A percentile compares a stretch with the other conserved stretches of the same genome.
Conservation (phyloP, 2,888 invertebrate genomes). For the Sicus ferrugineus region DNA sequence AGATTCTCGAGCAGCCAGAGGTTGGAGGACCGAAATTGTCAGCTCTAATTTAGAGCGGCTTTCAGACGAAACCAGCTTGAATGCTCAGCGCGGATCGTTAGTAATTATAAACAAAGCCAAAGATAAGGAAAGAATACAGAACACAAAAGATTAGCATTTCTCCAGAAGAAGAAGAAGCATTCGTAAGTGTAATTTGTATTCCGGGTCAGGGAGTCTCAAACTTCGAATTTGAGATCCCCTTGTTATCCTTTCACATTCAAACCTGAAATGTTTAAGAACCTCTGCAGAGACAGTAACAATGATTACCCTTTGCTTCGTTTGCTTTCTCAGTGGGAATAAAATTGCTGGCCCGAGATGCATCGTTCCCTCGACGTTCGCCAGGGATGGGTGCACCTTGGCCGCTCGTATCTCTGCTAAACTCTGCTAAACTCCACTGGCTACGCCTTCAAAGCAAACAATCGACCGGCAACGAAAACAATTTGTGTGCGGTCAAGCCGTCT, state of each 20-base stretch:
- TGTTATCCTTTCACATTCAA: too few species aligned
- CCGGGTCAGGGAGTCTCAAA: too few species aligned
- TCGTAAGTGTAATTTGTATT: too few species aligned
- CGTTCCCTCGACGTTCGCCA: not conserved
- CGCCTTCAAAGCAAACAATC: slow-evolving; percentile 23
- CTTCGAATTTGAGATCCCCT: too few species aligned
- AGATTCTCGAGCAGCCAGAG: not conserved
- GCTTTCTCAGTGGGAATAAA: too few species aligned
- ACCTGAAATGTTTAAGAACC: not conserved
- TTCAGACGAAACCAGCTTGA: not conserved
- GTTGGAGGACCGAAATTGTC: not conserved
- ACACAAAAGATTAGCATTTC: too few species aligned
- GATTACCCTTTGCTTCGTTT: not conserved
- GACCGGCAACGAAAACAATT: slow-evolving; percentile 8
- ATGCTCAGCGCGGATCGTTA: not conserved
- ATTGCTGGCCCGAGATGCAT: not conserved
- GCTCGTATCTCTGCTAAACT: slow-evolving; percentile 3
- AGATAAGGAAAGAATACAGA: too few species aligned
- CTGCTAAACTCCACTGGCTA: not conserved
- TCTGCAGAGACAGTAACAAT: not conserved
- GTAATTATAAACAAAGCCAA: too few species aligned
- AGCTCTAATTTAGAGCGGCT: slow-evolving; percentile 5
- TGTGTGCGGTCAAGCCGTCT: slow-evolving; percentile 22
- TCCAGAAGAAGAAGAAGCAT: too few species aligned
- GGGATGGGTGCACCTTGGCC: not conserved